These are phyloP conservation scores for Amphipoea oculea DNA, from an alignment of 2,888 invertebrate species.

Conservation along the genomic window DNA sequence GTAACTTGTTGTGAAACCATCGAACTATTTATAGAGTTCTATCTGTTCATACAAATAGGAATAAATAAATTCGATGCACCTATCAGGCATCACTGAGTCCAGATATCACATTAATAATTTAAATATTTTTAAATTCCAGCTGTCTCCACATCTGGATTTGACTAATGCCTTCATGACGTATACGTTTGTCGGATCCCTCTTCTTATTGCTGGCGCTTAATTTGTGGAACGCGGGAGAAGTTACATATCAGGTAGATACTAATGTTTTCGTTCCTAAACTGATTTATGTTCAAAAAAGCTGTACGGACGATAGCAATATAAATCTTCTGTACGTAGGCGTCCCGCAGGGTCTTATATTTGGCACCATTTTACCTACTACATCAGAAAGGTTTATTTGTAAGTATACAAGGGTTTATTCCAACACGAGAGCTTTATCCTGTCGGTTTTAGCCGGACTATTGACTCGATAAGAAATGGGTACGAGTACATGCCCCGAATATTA, in stretches of 20 bases:
- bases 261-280: not conserved
- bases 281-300: not conserved
- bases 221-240: conserved; percentile 87
- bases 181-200: conserved; percentile 84
- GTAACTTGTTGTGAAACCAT: not conserved
- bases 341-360: conserved; percentile 33
- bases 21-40: too few species aligned
- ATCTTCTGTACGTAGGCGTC: conserved; percentile 11
- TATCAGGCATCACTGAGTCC: not conserved
- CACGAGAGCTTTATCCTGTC: conserved; percentile 42
- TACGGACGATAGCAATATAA: not conserved
- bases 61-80: not conserved
- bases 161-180: conserved; percentile 87
- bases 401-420: conserved; percentile 32
- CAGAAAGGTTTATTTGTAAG: conserved; percentile 38
- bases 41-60: too few species aligned
- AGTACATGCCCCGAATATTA: conserved; percentile 55
- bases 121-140: conserved; percentile 65
- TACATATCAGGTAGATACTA: conserved; percentile 80
- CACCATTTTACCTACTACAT: conserved; percentile 29
- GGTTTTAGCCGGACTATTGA: conserved; percentile 54
- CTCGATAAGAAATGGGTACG: conserved; percentile 49
- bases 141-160: conserved; percentile 81
- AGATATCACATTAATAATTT: not conserved
- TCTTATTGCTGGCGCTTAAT: conserved; percentile 82